phyloP scores from a whole-genome alignment of 2,113 vertebrate genomes.

The Nothocercus julius region DNA sequence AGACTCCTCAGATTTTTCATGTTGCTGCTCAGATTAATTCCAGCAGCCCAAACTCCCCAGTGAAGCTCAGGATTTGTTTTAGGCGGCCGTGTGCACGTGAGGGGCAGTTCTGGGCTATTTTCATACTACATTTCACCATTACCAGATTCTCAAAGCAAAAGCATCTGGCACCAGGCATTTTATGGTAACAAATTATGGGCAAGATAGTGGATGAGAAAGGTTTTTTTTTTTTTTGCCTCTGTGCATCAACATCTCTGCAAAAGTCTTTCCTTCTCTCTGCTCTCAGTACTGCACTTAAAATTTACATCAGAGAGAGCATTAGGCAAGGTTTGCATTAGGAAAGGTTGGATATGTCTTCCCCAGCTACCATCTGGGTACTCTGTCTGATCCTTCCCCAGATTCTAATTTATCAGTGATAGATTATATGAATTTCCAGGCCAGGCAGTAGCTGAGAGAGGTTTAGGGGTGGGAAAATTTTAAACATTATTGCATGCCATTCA shows the following conservation, averaged over 20 bases:
- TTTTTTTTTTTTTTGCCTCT: not conserved
- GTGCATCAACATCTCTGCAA: not conserved
- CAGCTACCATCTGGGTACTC: slow-evolving; percentile 58
- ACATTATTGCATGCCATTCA: slow-evolving; percentile 33
- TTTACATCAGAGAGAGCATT: slow-evolving; percentile 36
- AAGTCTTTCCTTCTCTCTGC: not conserved
- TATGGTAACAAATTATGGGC: not conserved
- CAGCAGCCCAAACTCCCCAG: not conserved
- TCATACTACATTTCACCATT: not conserved
- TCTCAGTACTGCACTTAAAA: not conserved
- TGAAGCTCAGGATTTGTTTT: not conserved
- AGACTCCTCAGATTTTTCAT: not conserved
- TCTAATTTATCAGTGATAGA: slow-evolving; percentile 68
- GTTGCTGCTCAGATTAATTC: slow-evolving; percentile 26
- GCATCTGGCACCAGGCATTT: not conserved
- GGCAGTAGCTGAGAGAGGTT: slow-evolving; percentile 48
- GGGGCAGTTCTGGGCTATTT: not conserved
- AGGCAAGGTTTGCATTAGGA: slow-evolving; percentile 23
- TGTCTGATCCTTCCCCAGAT: slow-evolving; percentile 62
- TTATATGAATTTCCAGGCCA: slow-evolving; percentile 58
- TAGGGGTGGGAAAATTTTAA: slow-evolving; percentile 34
- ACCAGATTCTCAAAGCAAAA: not conserved
- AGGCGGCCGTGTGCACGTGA: not conserved
- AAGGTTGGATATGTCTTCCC: slow-evolving; percentile 42
- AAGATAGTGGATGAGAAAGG: not conserved